These are phyloP conservation scores for Mesopsocus fuscifrons DNA, from an alignment of 2,888 invertebrate genomes.

Conservation along the genomic window DNA sequence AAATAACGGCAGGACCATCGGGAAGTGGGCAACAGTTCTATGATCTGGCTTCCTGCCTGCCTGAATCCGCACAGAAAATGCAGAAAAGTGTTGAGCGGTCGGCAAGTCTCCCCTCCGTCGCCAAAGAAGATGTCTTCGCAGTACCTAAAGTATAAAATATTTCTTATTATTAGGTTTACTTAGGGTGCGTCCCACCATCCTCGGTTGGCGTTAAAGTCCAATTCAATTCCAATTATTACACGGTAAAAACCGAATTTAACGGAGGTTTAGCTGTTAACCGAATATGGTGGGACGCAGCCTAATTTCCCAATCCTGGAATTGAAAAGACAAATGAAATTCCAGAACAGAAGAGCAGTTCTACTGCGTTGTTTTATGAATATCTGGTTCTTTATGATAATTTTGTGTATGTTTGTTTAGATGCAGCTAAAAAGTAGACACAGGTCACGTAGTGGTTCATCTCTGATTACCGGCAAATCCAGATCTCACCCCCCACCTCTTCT, in stretches of 20 bases:
- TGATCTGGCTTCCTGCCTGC: slow-evolving; percentile 1
- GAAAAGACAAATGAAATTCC: too few species aligned
- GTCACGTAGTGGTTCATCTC: slow-evolving; percentile 32
- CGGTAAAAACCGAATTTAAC: too few species aligned
- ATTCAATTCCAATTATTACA: too few species aligned
- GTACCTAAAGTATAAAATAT: slow-evolving; percentile 28
- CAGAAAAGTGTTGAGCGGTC: slow-evolving; percentile 10
- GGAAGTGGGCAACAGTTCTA: not conserved
- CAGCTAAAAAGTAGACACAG: slow-evolving; percentile 28
- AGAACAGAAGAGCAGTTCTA: too few species aligned
- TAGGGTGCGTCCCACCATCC: too few species aligned
- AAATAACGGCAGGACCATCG: slow-evolving; percentile 14
- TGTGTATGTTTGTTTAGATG: too few species aligned
- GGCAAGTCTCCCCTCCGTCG: slow-evolving; percentile 13
- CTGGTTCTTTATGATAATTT: too few species aligned
- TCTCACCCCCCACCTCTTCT: slow-evolving; percentile 41
- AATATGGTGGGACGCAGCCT: too few species aligned
- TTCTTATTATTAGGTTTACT: slow-evolving; percentile 5
- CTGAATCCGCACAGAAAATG: not conserved
- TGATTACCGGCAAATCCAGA: slow-evolving; percentile 21
- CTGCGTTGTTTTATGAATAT: too few species aligned
- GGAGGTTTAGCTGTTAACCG: too few species aligned
- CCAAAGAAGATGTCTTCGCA: slow-evolving; percentile 24
- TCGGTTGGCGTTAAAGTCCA: too few species aligned
- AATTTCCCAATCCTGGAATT: too few species aligned